Evolutionary conservation across 2,113 vertebrate genomes (phyloP), one percentile per base, ranked within the genome.

Genomic region (Mirounga angustirostris): DNA sequence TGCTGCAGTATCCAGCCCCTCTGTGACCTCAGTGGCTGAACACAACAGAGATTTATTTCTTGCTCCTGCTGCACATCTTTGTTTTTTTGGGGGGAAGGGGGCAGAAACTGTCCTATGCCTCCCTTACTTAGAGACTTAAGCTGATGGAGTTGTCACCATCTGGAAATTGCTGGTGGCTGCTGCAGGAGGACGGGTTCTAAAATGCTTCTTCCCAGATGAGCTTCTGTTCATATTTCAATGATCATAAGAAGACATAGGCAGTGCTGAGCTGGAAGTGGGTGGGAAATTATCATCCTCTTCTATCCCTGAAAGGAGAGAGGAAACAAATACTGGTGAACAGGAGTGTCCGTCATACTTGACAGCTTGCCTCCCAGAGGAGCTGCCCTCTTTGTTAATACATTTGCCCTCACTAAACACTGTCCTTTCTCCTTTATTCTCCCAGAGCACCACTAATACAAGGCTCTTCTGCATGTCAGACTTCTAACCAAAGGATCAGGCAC

Each of bases 371-470:
- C 81, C 63, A 1, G 61, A 67, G 84, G 74, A 87, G 61, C 92
- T 94, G 91, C 82, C 36, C n/a, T 88, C 89, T 95, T 83, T 61
- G 67, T 73, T 36, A 89, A 71, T 54, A 4, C 28, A 19, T 46
- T 67, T 93, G 95, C 93, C 81, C 63, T 83, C 67, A 28, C 58
- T 78, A 30, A 94, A 36, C 84, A 30, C 83, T 56, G n/a, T 76
- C 40, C 65, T 54, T 36, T 71, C 86, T 83, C 59, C 46, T 50
- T 76, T 21, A 18, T 67, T 74, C 71, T 95, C 94, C 76, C 96
- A 76, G 46, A 91, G 61, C 91, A 91, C 85, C 90, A 63, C 50
- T 86, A 95, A 82, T n/a, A 52, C 26, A 4, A 83, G 84, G 87
- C 76, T 95, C 83, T 89, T 63, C 80, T 80, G 36, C 65, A 19